phyloP scores from a whole-genome alignment of 2,888 invertebrate genomes.

The Heteromyza rotundicornis region DNA sequence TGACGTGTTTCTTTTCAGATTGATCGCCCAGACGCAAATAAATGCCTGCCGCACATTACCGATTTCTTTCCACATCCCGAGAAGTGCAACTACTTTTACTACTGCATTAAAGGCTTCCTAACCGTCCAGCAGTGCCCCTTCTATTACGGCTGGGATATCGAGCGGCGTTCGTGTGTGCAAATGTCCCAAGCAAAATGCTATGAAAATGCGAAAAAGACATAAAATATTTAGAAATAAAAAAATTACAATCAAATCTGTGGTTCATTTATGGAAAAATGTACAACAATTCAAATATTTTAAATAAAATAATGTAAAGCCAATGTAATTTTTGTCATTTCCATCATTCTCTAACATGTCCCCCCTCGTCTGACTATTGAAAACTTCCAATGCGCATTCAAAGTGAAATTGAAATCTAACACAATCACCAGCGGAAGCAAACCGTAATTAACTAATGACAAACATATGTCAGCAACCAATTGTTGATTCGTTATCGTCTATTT shows the following conservation, averaged over 20 bases:
- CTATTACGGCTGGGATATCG: constrained; percentile 58
- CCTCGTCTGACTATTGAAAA: too few species aligned
- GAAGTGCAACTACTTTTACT: constrained; percentile 59
- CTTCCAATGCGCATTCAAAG: too few species aligned
- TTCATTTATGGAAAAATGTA: background rate
- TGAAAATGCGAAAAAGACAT: constrained; percentile 34
- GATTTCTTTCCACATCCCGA: constrained; percentile 57
- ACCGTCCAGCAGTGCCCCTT: constrained; percentile 60
- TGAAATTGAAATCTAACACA: too few species aligned
- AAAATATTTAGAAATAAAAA: too few species aligned
- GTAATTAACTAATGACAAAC: too few species aligned
- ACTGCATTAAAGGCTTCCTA: constrained; percentile 57
- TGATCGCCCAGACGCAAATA: constrained; percentile 38
- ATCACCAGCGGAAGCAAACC: too few species aligned
- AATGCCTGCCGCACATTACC: constrained; percentile 49
- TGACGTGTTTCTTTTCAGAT: constrained; percentile 34
- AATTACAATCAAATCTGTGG: too few species aligned
- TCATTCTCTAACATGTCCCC: too few species aligned
- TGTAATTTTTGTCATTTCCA: too few species aligned
- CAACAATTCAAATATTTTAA: background rate
- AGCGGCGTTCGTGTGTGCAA: constrained; percentile 50
- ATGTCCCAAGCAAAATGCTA: constrained; percentile 52
- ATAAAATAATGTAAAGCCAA: too few species aligned
- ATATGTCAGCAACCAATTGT: too few species aligned
- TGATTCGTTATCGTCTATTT: too few species aligned